A percentile compares a stretch with the other conserved stretches of the same genome.
Evolutionary conservation across 2,113 vertebrate genomes (phyloP).

Genomic region (Salvelinus alpinus): DNA sequence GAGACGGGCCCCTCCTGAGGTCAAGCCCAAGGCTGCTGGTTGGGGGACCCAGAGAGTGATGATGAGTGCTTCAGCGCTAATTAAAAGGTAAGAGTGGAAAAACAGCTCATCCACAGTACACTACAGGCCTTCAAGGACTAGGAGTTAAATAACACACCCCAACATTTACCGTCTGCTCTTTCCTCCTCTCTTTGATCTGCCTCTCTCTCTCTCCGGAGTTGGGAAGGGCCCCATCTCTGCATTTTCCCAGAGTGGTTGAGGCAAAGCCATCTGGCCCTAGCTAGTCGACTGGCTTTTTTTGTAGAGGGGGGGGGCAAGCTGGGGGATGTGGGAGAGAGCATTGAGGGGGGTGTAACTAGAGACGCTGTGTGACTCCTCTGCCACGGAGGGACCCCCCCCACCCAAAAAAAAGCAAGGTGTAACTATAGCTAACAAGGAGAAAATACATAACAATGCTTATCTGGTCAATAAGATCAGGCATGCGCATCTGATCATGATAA

Average conservation of each 20-base stretch:
- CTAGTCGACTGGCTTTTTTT: slow-evolving; percentile 34
- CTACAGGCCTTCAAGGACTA: slow-evolving; percentile 20
- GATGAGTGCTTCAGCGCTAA: slow-evolving; percentile 10
- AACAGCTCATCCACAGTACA: slow-evolving; percentile 17
- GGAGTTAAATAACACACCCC: neutral
- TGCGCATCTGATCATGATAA: neutral
- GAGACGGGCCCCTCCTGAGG: neutral
- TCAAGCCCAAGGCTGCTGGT: neutral
- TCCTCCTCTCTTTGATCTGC: slow-evolving; percentile 23
- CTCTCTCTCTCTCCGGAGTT: slow-evolving; percentile 19
- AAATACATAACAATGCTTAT: neutral
- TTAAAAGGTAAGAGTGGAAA: slow-evolving; percentile 23
- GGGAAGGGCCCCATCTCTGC: slow-evolving; percentile 55
- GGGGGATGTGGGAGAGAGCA: slow-evolving; percentile 11
- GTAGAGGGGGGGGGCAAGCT: slow-evolving; percentile 42
- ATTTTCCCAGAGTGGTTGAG: slow-evolving; percentile 47
- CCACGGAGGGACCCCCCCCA: slow-evolving; percentile 37
- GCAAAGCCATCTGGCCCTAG: slow-evolving; percentile 69
- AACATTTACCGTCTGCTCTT: neutral
- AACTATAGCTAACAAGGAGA: slow-evolving; percentile 41
- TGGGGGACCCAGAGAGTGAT: neutral
- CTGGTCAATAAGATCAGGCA: neutral
- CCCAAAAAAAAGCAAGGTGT: slow-evolving; percentile 29
- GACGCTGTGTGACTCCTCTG: slow-evolving; percentile 40
- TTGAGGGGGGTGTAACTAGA: slow-evolving; percentile 56